Conservation (phyloP, 2,797 vertebrate genomes). For the Syngnathus rostellatus region DNA sequence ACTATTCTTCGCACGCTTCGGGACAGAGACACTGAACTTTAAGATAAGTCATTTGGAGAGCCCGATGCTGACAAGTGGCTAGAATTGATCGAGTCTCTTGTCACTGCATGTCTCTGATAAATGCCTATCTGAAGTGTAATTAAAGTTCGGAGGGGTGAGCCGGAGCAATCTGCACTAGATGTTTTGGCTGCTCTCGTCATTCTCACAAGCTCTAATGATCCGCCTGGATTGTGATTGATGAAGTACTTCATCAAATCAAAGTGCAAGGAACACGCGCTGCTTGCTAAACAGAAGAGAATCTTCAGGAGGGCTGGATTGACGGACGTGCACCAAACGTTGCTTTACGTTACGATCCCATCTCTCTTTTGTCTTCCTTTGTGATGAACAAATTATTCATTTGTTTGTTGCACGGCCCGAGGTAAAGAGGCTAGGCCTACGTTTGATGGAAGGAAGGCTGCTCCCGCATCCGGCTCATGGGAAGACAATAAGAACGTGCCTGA, state of each 20-base stretch:
- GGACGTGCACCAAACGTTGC: slow-evolving; percentile 3
- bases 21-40: not conserved
- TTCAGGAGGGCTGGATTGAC: not conserved
- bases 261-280: slow-evolving; percentile 38
- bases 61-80: slow-evolving; percentile 41
- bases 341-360: slow-evolving; percentile 27
- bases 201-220: slow-evolving; percentile 60
- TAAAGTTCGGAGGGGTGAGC: slow-evolving; percentile 60
- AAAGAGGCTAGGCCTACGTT: slow-evolving; percentile 48
- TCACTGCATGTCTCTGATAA: slow-evolving; percentile 53
- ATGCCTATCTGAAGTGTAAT: slow-evolving; percentile 49
- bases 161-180: slow-evolving; percentile 49
- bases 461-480: slow-evolving; percentile 56
- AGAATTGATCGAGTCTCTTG: slow-evolving; percentile 51
- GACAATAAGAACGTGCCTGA: slow-evolving; percentile 40
- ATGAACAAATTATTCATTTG: slow-evolving; percentile 63
- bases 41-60: slow-evolving; percentile 29
- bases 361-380: slow-evolving; percentile 23
- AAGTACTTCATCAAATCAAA: slow-evolving; percentile 62
- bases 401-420: slow-evolving; percentile 58
- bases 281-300: slow-evolving; percentile 39
- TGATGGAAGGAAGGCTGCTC: slow-evolving; percentile 43
- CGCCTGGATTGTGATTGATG: slow-evolving; percentile 65
- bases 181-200: slow-evolving; percentile 61
- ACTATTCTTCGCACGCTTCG: not conserved